A percentile compares a stretch with the other conserved stretches of the same genome.
Evolutionary conservation across 1,140 invertebrate genomes (phyloP).

Genomic region (Drosophila athabasca): DNA sequence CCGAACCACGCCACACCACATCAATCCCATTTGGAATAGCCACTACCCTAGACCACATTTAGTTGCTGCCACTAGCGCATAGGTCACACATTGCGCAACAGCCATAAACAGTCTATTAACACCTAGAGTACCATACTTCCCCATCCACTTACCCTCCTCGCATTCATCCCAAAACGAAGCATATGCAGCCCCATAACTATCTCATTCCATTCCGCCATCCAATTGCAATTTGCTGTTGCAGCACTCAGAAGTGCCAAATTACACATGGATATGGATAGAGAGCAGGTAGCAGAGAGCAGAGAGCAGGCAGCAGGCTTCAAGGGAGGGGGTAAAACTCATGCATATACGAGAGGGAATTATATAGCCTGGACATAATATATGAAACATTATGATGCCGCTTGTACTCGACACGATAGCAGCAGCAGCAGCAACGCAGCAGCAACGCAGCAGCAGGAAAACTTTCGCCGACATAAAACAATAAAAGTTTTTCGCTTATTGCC

Average conservation of each 20-base stretch:
- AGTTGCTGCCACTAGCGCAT: slow-evolving; percentile 21
- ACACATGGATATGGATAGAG: slow-evolving; percentile 22
- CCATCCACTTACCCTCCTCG: background rate
- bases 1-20: background rate
- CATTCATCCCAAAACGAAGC: background rate
- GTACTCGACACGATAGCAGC: slow-evolving; percentile 10
- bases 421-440: background rate
- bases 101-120: slow-evolving; percentile 65
- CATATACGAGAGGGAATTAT: slow-evolving; percentile 71
- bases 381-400: slow-evolving; percentile 58
- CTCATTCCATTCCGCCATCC: slow-evolving; percentile 3
- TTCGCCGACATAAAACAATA: slow-evolving; percentile 75
- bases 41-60: slow-evolving; percentile 21
- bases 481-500: slow-evolving; percentile 81
- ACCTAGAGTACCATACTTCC: slow-evolving; percentile 48
- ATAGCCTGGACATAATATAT: slow-evolving; percentile 67
- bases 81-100: slow-evolving; percentile 41
- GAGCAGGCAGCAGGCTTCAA: background rate
- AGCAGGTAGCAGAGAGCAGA: too few relatives aligned
- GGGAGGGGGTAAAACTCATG: slow-evolving; percentile 51
- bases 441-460: slow-evolving; percentile 41
- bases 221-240: slow-evolving; percentile 58
- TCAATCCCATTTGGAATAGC: background rate
- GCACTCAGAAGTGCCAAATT: slow-evolving; percentile 56
- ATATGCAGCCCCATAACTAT: background rate